Evolutionary conservation across 2,888 invertebrate species (phyloP), one percentile per base, ranked within the genome.

Genomic region (Thymelicus acteon): DNA sequence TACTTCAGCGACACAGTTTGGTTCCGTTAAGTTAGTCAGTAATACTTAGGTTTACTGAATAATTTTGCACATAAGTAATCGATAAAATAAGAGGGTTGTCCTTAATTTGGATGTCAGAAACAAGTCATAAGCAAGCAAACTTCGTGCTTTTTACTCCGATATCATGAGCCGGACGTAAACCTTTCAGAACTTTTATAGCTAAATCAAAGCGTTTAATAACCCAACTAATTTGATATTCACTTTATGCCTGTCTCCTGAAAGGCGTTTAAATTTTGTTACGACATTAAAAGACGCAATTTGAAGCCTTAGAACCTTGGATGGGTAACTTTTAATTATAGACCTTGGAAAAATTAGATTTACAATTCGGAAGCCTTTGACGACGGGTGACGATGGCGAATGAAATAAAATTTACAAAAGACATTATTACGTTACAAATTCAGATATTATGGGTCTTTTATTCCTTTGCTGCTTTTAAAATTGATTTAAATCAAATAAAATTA

Each of bases 231-330:
- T 70, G 69, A 70, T 70, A 64, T 70, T 64, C 58, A 64, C 69
- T 70, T 70, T 70, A 64, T 64, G 69, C 64, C 58, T 58, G 57
- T 70, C 69, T 58, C 49, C 63, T 64, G 58, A 64, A 70, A 70
- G 69, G 49, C 69, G 64, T 70, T 70, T 70, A 64, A 70, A 70
- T 70, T 70, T 70, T 70, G 70, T 70, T 70, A 70, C 70, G 63
- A 44, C 70, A 64, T 64, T 70, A 63, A 70, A 70, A 70, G 63
- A 70, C 70, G 70, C 64, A 70, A 70, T 70, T 70, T 70, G 60
- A 64, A 60, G 64, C 63, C 49, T 70, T 63, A 24, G 60, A 64
- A 60, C 64, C 57, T 49, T 64, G 39, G 44, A 64, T 52, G 60
- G 48, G 58, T 70, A 70, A 70, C 70, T 70, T 70, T 70, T 70